Evolutionary conservation across 1,140 invertebrate species (phyloP), one percentile per base, ranked within the genome.

Genomic region (Drosophila watanabei): DNA sequence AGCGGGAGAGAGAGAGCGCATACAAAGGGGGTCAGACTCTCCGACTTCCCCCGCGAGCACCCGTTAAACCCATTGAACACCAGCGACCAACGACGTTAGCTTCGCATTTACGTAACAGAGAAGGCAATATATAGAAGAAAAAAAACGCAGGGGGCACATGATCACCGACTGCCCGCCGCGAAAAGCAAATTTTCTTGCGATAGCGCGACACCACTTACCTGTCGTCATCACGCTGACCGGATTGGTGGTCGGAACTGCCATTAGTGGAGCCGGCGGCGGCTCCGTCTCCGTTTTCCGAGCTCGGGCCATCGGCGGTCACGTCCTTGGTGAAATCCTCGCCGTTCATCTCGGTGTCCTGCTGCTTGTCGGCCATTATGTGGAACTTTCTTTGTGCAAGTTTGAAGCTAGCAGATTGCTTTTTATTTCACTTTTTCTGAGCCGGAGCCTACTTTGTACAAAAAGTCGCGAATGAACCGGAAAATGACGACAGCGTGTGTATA

Each of bases 321-420:
- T 96, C 95, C 94, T 95, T 95, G 87, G 95, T 95, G 94, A 96
- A 96, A 93, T 96, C 95, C 93, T 96, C 95, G 70, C 94, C 94
- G 81, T 95, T 95, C 73, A 91, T 90, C 61, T 93, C 91, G 51
- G 60, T 81, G 28, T 93, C 91, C 35, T 71, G 63, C 68, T 71
- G 63, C 20, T 93, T 90, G 45, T 93, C 92, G 68, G 92, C 80
- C 92, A 93, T 93, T 33, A 75, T 77, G 62, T 83, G 43, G 37
- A 37, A 52, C 75, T 49, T 35, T 80, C 76, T 62, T 78, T 61
- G 52, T 69, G 66, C 73, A 61, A 91, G 78, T 79, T 79, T 83
- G 62, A 49, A 35, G 58, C 63, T 45, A 65, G 24, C 30, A 82
- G 58, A 71, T 71, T 81, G 75, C 73, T 68, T 81, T 68, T 51